A percentile compares a stretch with the other conserved stretches of the same genome.
These are phyloP conservation scores for Phainopepla nitens DNA, from an alignment of 2,113 vertebrate species.

Conservation along the genomic window DNA sequence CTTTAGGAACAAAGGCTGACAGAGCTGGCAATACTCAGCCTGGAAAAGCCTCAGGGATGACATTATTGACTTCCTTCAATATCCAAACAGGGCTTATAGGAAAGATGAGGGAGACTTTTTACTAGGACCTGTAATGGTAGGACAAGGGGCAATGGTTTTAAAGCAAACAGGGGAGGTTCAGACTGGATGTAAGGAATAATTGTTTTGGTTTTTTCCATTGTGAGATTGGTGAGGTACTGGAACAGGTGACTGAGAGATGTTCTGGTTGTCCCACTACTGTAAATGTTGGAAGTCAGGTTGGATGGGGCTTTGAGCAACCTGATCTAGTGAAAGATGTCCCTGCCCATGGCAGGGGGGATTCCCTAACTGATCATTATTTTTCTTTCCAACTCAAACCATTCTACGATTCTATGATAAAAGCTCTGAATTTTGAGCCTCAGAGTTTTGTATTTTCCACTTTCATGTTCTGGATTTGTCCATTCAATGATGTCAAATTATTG, in stretches of 20 bases:
- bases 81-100: neutral
- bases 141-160: neutral
- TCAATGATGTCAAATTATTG: neutral
- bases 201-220: rapidly evolving
- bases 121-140: neutral
- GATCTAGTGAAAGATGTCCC: neutral
- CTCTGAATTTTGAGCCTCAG: neutral
- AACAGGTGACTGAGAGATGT: neutral
- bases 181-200: neutral
- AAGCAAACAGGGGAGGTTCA: neutral
- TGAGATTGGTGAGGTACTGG: neutral
- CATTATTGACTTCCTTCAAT: neutral
- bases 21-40: neutral
- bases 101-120: neutral
- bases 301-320: neutral
- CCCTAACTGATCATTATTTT: neutral
- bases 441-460: neutral
- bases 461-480: neutral
- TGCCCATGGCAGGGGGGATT: rapidly evolving
- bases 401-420: neutral
- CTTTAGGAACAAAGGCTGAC: neutral
- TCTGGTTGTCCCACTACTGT: neutral
- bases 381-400: neutral
- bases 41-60: neutral
- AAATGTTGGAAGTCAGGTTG: neutral